Conservation (phyloP, 2,797 vertebrate genomes). For the Anas georgica region DNA sequence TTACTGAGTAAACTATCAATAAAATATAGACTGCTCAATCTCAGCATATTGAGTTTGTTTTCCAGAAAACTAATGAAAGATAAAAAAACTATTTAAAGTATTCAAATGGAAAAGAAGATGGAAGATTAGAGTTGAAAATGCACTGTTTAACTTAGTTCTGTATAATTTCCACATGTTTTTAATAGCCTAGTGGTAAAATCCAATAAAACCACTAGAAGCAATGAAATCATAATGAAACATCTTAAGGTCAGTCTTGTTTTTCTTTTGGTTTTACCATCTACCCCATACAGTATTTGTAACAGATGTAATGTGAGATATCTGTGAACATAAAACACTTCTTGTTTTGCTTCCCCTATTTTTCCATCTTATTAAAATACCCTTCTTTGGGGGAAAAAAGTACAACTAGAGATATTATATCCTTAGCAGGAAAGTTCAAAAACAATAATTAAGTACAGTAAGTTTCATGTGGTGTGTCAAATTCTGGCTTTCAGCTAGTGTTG, state of each 20-base stretch:
- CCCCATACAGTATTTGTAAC: slow-evolving; percentile 24
- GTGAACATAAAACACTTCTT: slow-evolving; percentile 60
- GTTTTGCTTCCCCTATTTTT: slow-evolving; percentile 61
- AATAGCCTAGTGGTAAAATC: slow-evolving; percentile 54
- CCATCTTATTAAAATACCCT: slow-evolving; percentile 55
- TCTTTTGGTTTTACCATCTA: slow-evolving; percentile 61
- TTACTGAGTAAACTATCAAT: not conserved
- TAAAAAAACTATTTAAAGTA: slow-evolving; percentile 20
- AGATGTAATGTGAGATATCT: slow-evolving; percentile 61
- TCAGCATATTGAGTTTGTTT: slow-evolving; percentile 10
- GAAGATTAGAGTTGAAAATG: slow-evolving; percentile 24
- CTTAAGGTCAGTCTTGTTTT: slow-evolving; percentile 53
- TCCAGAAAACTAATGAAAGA: not conserved
- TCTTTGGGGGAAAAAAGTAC: not conserved
- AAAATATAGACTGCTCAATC: not conserved
- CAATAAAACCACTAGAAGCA: slow-evolving; percentile 59
- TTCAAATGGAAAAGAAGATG: slow-evolving; percentile 34
- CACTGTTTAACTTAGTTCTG: slow-evolving; percentile 7
- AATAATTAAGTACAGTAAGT: not conserved
- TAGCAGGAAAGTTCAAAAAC: slow-evolving; percentile 39
- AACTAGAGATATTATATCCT: not conserved
- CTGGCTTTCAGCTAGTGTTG: not conserved
- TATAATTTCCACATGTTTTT: slow-evolving; percentile 60
- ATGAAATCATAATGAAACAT: slow-evolving; percentile 71
- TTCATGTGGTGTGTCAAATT: slow-evolving; percentile 17